A percentile compares a stretch with the other conserved stretches of the same genome.
Conservation (phyloP, 2,113 vertebrate species). For the Gobio gobio region DNA sequence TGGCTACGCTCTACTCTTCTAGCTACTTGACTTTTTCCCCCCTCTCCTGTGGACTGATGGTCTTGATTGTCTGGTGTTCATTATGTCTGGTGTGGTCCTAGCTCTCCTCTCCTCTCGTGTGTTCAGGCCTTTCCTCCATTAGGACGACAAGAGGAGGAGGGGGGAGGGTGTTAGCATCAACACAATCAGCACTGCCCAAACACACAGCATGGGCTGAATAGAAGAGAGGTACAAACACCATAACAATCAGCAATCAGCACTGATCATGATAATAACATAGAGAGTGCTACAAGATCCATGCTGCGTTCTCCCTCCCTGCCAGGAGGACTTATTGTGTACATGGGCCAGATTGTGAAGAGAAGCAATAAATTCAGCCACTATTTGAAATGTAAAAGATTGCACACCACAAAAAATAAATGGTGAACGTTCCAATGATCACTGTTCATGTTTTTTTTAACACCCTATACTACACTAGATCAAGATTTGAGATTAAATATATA, state of each 20-base stretch:
- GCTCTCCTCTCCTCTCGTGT: conserved; percentile 59
- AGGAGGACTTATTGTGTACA: conserved; percentile 59
- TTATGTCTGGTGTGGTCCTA: conserved; percentile 68
- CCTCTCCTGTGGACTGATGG: conserved; percentile 53
- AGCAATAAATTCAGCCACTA: conserved; percentile 44
- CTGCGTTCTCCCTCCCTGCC: conserved; percentile 54
- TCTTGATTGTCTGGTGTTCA: conserved; percentile 77
- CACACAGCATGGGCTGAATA: conserved; percentile 76
- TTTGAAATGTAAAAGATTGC: conserved; percentile 34
- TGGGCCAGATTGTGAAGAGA: conserved; percentile 48
- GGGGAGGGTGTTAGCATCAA: conserved; percentile 71
- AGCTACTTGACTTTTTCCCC: conserved; percentile 44
- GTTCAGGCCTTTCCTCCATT: conserved; percentile 65
- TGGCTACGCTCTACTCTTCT: conserved; percentile 35
- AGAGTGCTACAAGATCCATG: conserved; percentile 65
- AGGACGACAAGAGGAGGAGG: conserved; percentile 49
- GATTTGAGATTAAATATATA: neutral
- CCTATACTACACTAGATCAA: neutral
- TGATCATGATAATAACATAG: conserved; percentile 78
- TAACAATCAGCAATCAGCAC: conserved; percentile 84
- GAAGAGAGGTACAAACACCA: conserved; percentile 79
- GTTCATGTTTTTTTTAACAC: neutral
- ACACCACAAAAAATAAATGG: neutral
- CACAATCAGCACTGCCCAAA: conserved; percentile 83
- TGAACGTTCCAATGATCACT: neutral